A percentile compares a stretch with the other conserved stretches of the same genome.
Evolutionary conservation across 2,113 vertebrate species (phyloP).

Genomic region (Uropsilus gracilis): DNA sequence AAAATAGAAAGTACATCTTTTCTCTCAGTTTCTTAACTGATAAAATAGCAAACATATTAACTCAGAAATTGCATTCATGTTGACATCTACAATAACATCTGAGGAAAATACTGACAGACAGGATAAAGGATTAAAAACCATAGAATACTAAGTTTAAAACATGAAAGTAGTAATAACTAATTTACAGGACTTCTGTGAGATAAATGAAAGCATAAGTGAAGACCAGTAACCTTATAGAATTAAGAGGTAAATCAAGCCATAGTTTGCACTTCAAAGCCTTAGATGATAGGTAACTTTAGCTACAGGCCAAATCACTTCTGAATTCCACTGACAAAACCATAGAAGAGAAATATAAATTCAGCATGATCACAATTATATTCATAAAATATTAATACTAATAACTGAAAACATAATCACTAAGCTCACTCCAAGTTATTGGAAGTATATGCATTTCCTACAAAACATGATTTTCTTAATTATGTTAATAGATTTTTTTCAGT

Average conservation of each 20-base stretch:
- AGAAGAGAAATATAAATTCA: neutral
- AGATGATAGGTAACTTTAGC: neutral
- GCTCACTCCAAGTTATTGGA: neutral
- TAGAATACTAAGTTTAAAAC: neutral
- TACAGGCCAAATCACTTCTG: neutral
- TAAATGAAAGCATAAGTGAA: neutral
- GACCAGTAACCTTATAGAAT: neutral
- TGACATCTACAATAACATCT: neutral
- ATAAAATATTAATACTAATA: neutral
- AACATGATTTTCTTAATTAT: neutral
- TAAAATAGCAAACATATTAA: neutral
- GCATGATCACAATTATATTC: neutral
- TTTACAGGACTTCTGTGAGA: neutral
- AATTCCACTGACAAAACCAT: neutral
- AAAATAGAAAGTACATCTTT: neutral
- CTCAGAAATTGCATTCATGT: constrained; percentile 31
- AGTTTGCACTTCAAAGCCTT: neutral
- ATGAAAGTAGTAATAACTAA: neutral
- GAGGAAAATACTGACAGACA: neutral
- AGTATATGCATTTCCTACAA: neutral
- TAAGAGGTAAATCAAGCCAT: neutral
- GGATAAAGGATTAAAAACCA: neutral
- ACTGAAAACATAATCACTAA: neutral
- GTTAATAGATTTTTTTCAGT: constrained; percentile 18
- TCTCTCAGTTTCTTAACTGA: neutral